These are phyloP conservation scores for Blastobasis lacticolella DNA, from an alignment of 2,888 invertebrate genomes.

Conservation along the genomic window DNA sequence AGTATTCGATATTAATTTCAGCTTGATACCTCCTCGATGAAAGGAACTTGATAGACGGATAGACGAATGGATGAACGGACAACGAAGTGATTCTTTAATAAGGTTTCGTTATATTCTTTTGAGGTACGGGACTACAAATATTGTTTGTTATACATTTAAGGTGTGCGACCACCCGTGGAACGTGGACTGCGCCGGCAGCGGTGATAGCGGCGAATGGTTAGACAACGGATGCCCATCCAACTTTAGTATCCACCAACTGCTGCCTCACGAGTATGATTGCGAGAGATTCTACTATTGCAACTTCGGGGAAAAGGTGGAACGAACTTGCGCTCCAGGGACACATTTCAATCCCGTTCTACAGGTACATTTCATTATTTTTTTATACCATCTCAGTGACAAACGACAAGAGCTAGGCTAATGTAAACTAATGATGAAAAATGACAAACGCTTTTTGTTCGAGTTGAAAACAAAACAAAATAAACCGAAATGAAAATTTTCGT, in stretches of 20 bases:
- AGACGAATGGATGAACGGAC: too few relatives aligned
- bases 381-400: neutral
- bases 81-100: too few relatives aligned
- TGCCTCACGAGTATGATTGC: constrained; percentile 28
- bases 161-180: too few relatives aligned
- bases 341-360: constrained; percentile 25
- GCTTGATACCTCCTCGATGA: too few relatives aligned
- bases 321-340: constrained; percentile 20
- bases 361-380: constrained; percentile 13
- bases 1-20: too few relatives aligned
- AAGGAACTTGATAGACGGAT: too few relatives aligned
- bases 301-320: constrained; percentile 21
- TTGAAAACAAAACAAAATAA: neutral
- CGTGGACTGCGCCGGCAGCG: too few relatives aligned
- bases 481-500: neutral
- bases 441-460: neutral
- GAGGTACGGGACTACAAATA: too few relatives aligned
- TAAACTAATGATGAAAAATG: too few relatives aligned
- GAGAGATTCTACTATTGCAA: constrained; percentile 31
- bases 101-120: too few relatives aligned
- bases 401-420: neutral
- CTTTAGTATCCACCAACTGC: constrained; percentile 18
- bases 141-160: too few relatives aligned
- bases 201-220: too few relatives aligned
- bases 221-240: constrained; percentile 25